phyloP scores from a whole-genome alignment of 2,113 vertebrate species.

The Psettodes erumei region DNA sequence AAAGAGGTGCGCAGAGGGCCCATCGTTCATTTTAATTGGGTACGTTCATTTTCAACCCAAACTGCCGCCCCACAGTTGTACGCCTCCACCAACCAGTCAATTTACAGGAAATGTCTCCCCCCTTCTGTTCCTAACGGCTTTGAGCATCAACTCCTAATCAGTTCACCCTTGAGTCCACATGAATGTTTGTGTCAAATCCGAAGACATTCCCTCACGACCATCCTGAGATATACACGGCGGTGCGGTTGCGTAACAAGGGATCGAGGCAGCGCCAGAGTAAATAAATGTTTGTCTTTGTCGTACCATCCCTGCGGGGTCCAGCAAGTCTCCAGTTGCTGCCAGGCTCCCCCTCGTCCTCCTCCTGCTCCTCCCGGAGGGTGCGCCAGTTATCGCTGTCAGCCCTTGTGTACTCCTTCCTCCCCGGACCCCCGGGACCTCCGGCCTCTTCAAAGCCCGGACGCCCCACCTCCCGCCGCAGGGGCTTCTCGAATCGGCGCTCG shows the following conservation, averaged over 20 bases:
- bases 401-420: slow-evolving; percentile 89
- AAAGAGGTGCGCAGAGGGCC: not conserved
- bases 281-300: not conserved
- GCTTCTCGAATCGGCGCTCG: slow-evolving; percentile 91
- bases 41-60: not conserved
- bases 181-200: too few species aligned
- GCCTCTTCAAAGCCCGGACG: slow-evolving; percentile 90
- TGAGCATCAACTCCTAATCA: too few species aligned
- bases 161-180: too few species aligned
- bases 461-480: slow-evolving; percentile 86
- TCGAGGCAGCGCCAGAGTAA: not conserved
- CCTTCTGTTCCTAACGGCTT: too few species aligned
- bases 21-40: not conserved
- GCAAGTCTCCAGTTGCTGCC: slow-evolving; percentile 85
- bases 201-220: too few species aligned
- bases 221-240: too few species aligned
- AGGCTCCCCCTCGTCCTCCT: slow-evolving; percentile 86
- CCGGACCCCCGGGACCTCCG: slow-evolving; percentile 60
- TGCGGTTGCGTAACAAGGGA: too few species aligned
- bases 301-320: slow-evolving; percentile 85
- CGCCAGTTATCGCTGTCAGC: slow-evolving; percentile 96
- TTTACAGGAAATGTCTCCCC: too few species aligned
- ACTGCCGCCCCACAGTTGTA: too few species aligned
- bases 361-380: slow-evolving; percentile 89
- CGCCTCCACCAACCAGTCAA: too few species aligned